Evolutionary conservation across 23 tunicate species (phyloP).

Genomic region (Phallusia fumigata): DNA sequence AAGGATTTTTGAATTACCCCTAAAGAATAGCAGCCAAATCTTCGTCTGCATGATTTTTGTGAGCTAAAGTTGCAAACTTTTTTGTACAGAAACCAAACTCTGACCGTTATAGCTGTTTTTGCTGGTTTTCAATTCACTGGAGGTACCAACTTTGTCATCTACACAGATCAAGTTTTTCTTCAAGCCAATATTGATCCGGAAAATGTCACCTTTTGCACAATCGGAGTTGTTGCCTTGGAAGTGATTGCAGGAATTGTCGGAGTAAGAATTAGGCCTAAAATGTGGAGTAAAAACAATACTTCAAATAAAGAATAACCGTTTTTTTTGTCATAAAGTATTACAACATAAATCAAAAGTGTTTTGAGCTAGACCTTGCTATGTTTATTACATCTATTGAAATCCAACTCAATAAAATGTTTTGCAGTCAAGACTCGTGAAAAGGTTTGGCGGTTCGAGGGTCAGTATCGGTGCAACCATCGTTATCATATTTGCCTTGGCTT

Average conservation of each 20-base stretch:
- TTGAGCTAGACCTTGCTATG: neutral
- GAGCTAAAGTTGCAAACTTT: no score
- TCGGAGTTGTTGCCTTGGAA: conserved; percentile 16
- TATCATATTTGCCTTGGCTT: neutral
- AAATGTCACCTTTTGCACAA: neutral
- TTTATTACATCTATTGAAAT: neutral
- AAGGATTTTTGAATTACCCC: no score
- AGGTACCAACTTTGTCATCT: neutral
- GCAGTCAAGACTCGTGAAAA: neutral
- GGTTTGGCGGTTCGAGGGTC: conserved; percentile 2
- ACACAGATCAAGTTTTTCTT: conserved; percentile 15
- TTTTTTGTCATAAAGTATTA: neutral
- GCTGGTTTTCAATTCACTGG: neutral
- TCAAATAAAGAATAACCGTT: neutral
- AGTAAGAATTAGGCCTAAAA: no score
- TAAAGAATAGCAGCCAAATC: no score
- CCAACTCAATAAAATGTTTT: neutral
- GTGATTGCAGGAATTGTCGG: conserved; percentile 8
- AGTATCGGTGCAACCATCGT: neutral
- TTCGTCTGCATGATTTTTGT: no score
- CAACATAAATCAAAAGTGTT: neutral
- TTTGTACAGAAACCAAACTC: neutral
- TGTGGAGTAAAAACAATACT: conserved; percentile 1
- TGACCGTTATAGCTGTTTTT: neutral
- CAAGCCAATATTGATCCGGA: neutral